These are phyloP conservation scores for Ashinkailepas kermadecensis DNA, from an alignment of 2,888 invertebrate species.

Conservation along the genomic window DNA sequence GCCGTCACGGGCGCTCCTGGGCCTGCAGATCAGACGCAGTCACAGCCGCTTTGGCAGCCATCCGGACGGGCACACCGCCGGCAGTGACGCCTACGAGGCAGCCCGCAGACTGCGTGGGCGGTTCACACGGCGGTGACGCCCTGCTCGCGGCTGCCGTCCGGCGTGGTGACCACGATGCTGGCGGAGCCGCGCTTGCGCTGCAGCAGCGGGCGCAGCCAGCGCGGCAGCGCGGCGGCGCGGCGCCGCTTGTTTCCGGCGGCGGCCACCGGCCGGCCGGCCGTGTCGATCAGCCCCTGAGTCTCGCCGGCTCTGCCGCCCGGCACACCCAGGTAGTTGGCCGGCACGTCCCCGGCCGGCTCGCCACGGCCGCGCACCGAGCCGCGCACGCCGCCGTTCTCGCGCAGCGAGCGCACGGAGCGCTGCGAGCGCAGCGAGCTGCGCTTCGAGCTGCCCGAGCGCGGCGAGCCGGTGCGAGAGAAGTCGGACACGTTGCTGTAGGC, in stretches of 20 bases:
- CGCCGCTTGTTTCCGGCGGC: not conserved
- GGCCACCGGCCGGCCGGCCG: not conserved
- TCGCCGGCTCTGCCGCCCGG: not conserved
- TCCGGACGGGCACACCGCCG: no score
- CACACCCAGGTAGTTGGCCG: not conserved
- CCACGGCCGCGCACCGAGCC: not conserved
- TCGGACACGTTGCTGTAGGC: conserved; percentile 8
- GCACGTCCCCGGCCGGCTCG: not conserved
- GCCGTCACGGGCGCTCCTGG: no score
- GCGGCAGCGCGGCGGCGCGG: not conserved
- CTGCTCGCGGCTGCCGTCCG: conserved; percentile 7
- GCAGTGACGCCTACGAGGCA: no score
- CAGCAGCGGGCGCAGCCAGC: not conserved
- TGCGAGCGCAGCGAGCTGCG: not conserved
- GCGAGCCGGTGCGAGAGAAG: conserved; percentile 4
- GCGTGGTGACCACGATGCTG: conserved; percentile 3
- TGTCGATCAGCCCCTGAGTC: conserved; percentile 3
- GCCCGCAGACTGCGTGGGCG: no score
- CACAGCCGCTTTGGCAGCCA: no score
- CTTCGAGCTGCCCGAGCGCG: not conserved
- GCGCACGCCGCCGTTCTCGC: not conserved
- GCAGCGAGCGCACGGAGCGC: not conserved
- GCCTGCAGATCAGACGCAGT: no score
- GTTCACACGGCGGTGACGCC: not conserved
- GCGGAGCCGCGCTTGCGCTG: not conserved